Conservation (phyloP, 2,888 invertebrate species). For the Chironomus riparius region DNA sequence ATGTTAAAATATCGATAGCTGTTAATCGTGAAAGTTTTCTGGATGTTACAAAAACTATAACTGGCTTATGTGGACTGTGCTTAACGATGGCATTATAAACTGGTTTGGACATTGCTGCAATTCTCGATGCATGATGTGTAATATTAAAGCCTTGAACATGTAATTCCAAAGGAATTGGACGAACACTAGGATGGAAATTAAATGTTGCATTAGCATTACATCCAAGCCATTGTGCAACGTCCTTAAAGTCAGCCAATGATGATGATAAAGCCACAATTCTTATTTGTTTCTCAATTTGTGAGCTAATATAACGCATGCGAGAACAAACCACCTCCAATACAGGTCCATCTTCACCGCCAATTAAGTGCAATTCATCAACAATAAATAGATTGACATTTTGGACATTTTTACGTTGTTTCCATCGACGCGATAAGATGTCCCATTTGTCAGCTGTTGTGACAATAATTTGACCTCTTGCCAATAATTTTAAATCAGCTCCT, state of each 20-base stretch:
- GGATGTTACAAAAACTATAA: slow-evolving; percentile 84
- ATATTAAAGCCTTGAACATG: slow-evolving; percentile 97
- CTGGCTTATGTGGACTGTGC: slow-evolving; percentile 75
- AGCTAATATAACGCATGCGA: slow-evolving; percentile 89
- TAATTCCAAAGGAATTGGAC: slow-evolving; percentile 88
- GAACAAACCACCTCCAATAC: slow-evolving; percentile 90
- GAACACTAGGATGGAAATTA: slow-evolving; percentile 97
- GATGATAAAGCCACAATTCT: slow-evolving; percentile 90
- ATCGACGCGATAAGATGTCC: slow-evolving; percentile 95
- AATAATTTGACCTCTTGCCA: slow-evolving; percentile 91
- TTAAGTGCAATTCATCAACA: slow-evolving; percentile 88
- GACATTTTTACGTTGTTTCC: slow-evolving; percentile 98
- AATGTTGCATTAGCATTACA: slow-evolving; percentile 89
- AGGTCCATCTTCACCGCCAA: slow-evolving; percentile 86
- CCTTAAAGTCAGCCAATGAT: slow-evolving; percentile 89
- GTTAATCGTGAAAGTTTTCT: slow-evolving; percentile 86
- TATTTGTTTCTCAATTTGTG: slow-evolving; percentile 82
- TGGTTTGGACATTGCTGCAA: slow-evolving; percentile 97
- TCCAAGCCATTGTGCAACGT: slow-evolving; percentile 93
- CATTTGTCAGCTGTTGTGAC: slow-evolving; percentile 96
- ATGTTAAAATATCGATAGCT: slow-evolving; percentile 90
- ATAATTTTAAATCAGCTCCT: slow-evolving; percentile 86
- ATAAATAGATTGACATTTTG: slow-evolving; percentile 95
- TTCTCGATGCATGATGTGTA: slow-evolving; percentile 90
- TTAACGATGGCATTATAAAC: slow-evolving; percentile 87